Percentiles rank a stretch among this genome's conserved stretches.
Conservation (phyloP, 2,888 invertebrate genomes). For the Trissoscelio sp. region DNA sequence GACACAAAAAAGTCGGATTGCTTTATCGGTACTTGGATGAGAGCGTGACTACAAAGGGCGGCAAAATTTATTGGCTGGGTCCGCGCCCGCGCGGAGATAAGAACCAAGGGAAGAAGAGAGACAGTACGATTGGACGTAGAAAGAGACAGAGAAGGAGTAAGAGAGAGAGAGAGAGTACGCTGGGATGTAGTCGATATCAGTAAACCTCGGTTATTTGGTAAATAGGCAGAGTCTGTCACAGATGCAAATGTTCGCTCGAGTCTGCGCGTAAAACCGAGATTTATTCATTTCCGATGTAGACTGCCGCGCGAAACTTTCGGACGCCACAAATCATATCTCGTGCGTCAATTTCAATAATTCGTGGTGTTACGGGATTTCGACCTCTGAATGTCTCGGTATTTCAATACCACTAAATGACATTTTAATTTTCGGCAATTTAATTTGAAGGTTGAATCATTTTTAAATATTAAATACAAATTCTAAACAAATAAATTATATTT, state of each 20-base stretch:
- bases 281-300: constrained; percentile 67
- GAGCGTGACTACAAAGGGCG: constrained; percentile 66
- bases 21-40: constrained; percentile 65
- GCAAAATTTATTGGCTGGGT: constrained; percentile 67
- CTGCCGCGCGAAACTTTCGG: constrained; percentile 30
- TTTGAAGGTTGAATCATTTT: no score
- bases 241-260: constrained; percentile 56
- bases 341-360: constrained; percentile 52
- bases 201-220: constrained; percentile 64
- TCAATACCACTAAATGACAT: not conserved
- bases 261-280: constrained; percentile 61
- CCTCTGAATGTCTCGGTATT: not conserved
- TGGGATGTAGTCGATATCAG: constrained; percentile 56
- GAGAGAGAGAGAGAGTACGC: constrained; percentile 7
- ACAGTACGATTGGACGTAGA: no score
- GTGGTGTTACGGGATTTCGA: constrained; percentile 22
- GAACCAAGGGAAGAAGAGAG: constrained; percentile 44
- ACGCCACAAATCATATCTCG: constrained; percentile 39
- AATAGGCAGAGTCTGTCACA: constrained; percentile 56
- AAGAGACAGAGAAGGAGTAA: no score
- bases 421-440: no score
- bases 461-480: no score
- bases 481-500: no score
- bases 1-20: constrained; percentile 58
- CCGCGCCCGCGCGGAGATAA: constrained; percentile 55